Percentiles rank a stretch among this genome's conserved stretches.
phyloP scores from a whole-genome alignment of 2,888 invertebrate species.

The Hypomecis punctinalis region DNA sequence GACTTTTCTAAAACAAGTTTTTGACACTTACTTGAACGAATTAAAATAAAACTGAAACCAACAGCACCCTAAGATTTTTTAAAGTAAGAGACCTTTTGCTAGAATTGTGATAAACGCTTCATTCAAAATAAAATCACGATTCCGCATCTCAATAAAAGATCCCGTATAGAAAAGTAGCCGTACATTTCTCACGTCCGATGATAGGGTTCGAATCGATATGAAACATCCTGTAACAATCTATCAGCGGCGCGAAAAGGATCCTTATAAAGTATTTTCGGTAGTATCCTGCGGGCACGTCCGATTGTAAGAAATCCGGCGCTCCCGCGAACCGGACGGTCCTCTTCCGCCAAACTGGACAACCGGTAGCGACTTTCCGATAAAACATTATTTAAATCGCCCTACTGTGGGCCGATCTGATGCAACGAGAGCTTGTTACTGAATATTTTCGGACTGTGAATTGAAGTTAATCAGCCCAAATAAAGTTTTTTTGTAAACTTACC shows the following conservation, averaged over 20 bases:
- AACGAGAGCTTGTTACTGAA: not conserved
- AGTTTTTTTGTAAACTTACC: not conserved
- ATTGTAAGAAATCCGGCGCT: slow-evolving; percentile 61
- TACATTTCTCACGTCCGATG: slow-evolving; percentile 53
- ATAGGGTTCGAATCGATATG: slow-evolving; percentile 65
- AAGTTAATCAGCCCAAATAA: not conserved
- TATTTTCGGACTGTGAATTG: not conserved
- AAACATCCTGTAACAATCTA: slow-evolving; percentile 70
- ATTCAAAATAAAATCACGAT: slow-evolving; percentile 27
- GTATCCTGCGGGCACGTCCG: slow-evolving; percentile 66
- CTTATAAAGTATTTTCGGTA: slow-evolving; percentile 68
- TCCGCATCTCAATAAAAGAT: slow-evolving; percentile 34
- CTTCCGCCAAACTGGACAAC: slow-evolving; percentile 59
- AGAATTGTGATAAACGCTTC: slow-evolving; percentile 3
- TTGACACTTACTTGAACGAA: no score
- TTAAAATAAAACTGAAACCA: no score
- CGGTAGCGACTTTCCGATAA: slow-evolving; percentile 49
- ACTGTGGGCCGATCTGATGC: slow-evolving; percentile 14
- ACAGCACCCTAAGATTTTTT: no score
- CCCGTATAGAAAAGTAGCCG: slow-evolving; percentile 29
- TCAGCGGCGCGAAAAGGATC: slow-evolving; percentile 61
- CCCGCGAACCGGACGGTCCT: slow-evolving; percentile 61
- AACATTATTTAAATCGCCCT: slow-evolving; percentile 39
- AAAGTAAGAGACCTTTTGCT: not conserved
- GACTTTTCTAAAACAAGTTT: no score